Base-by-base conservation (phyloP, 37 sponge, comb jelly and placozoan species). In the Eunapius fragilis region DNA sequence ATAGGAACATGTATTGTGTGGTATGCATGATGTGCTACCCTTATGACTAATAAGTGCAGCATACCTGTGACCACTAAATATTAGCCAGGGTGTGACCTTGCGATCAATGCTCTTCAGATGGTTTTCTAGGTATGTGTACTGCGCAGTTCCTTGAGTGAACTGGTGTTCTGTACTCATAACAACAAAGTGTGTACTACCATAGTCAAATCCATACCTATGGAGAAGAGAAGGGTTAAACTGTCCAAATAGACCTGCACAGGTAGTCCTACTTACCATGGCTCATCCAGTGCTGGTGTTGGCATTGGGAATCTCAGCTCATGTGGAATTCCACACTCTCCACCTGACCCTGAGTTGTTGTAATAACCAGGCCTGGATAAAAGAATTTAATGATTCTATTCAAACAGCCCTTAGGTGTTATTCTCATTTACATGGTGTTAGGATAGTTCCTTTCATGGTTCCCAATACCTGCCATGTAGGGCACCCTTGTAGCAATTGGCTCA, bases 251-350 rank as follows among this genome's bases (percentile, higher is more conserved):
- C 31, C 33, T 75, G 3, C 75, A 34, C 32, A 31, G 35, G n/a
- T n/a, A 7, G 30, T 11, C 11, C 37, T 38, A 26, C 76, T 37
- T 30, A 92, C 93, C 93, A 93, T 45, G 86, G 84, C 67, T 89
- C 41, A 76, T 89, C 84, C 36, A 35, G 76, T 24, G 71, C 71
- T 34, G 87, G 87, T 68, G 87, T 36, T 3, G 95, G 95, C 95
- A 95, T 95, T 35, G 71, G 81, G 45, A 95, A 89, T 30, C 95
- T 76, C 72, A 31, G 82, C 45, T 89, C 87, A 37, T 89, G 77
- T 31, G 95, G 93, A 23, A 95, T 74, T 23, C 90, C 95, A 80
- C 95, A 95, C 92, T 95, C 95, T 1, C 95, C 95, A 48, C 87
- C 90, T 23, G 95, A 95, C 22, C 89, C 95, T 25, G 68, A 32